Base-by-base conservation (phyloP, 2,888 invertebrate genomes). In the Cenopis cana region DNA sequence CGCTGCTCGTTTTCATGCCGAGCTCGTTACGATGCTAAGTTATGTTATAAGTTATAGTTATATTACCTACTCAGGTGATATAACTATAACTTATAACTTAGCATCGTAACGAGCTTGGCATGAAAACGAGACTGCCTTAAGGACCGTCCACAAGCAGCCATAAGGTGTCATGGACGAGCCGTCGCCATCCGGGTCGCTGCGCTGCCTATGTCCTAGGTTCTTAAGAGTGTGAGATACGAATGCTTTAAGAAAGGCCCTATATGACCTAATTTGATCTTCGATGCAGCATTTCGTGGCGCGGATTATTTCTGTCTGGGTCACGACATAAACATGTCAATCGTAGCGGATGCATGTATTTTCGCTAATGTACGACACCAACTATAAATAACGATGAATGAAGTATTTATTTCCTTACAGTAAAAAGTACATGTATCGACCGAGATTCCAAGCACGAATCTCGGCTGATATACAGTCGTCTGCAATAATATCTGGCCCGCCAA, bases 341-440 rank as follows among this genome's bases (percentile, higher is more conserved):
- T 46, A 46, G n/a, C 46, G n/a, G 46, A 46, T 46, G 46, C n/a
- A n/a, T 46, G 46, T 46, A 46, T 46, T 46, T 46, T 46, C 46
- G n/a, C n/a, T n/a, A 5, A 46, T 46, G 46, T n/a, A 46, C 46
- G 46, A 46, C 46, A 46, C 46, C 46, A 8, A 46, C 46, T 46
- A 46, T 46, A 46, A 46, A 46, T 46, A 46, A 46, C 46, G 46
- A n/a, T 46, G 46, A 46, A 46, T 46, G 46, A n/a, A 46, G n/a
- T 46, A 46, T 46, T 46, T 46, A 46, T 46, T 46, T 8, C n/a
- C 46, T 46, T 8, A 46, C 46, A 8, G 46, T 46, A n/a, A 46
- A 46, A 46, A 46, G 46, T 46, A 46, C n/a, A 46, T 46, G n/a
- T 14, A 14, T n/a, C 41, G 41, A 0, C 6, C 41, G 41, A 5